Conservation (phyloP, 2,113 vertebrate genomes). For the Melanocharis versteri region DNA sequence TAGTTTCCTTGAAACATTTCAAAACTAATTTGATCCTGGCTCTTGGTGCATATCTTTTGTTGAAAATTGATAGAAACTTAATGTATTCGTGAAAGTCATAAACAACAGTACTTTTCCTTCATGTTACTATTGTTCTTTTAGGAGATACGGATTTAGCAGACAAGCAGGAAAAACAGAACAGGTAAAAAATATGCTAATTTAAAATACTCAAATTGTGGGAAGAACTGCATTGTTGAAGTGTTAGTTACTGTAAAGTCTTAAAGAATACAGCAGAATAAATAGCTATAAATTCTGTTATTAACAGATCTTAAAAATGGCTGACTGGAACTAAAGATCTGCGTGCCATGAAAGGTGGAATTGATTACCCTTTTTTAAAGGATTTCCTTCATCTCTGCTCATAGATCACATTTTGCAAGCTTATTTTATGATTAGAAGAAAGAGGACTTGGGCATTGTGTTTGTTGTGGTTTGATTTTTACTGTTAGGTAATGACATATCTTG, state of each 20-base stretch:
- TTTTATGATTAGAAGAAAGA: neutral
- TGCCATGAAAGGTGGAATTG: neutral
- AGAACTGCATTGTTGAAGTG: neutral
- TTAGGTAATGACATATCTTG: neutral
- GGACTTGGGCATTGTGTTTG: neutral
- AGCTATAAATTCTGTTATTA: neutral
- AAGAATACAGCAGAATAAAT: neutral
- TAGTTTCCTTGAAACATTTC: neutral
- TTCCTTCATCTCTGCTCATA: neutral
- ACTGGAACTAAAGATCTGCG: neutral
- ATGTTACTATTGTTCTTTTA: constrained; percentile 35
- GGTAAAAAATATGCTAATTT: constrained; percentile 67
- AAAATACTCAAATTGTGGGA: neutral
- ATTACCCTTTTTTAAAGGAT: neutral
- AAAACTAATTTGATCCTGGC: neutral
- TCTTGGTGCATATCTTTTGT: neutral
- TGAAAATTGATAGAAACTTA: neutral
- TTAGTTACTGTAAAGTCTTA: neutral
- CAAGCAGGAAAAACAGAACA: constrained; percentile 80
- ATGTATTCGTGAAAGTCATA: neutral
- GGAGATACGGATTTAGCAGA: constrained; percentile 89
- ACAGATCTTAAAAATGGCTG: neutral
- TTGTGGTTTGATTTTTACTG: neutral
- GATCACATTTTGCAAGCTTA: neutral
- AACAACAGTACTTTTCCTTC: neutral